Evolutionary conservation across 23 tunicate genomes (phyloP).

Genomic region (Styela clava): DNA sequence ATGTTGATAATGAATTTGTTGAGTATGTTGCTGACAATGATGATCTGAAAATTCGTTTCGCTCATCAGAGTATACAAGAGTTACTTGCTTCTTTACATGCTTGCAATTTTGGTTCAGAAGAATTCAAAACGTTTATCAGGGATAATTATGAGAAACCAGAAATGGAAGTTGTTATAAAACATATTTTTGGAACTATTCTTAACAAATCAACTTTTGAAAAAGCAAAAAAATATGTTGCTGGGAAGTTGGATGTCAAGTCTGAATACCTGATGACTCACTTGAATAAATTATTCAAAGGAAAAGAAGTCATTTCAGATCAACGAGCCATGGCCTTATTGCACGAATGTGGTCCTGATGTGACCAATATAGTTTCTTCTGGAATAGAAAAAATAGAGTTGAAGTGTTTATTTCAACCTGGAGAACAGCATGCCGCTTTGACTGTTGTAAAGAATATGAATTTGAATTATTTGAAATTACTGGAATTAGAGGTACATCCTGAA

Average conservation of each 20-base stretch:
- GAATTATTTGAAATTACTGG: neutral
- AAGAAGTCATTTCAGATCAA: neutral
- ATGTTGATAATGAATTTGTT: neutral
- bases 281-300: neutral
- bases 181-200: neutral
- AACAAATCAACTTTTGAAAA: neutral
- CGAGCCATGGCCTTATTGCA: neutral
- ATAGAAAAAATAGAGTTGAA: neutral
- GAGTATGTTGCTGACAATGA: neutral
- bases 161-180: neutral
- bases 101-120: neutral
- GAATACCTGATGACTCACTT: neutral
- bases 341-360: neutral
- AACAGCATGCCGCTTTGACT: neutral
- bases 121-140: neutral
- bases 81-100: neutral
- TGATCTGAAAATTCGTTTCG: neutral
- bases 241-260: neutral
- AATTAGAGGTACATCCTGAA: neutral
- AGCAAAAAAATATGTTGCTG: neutral
- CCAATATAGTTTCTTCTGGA: neutral
- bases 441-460: neutral
- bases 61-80: slow-evolving; percentile 6
- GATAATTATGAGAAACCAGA: neutral
- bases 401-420: neutral